Evolutionary conservation across 2,888 invertebrate genomes (phyloP), one percentile per base, ranked within the genome.

Genomic region (Lasioglossum morio): DNA sequence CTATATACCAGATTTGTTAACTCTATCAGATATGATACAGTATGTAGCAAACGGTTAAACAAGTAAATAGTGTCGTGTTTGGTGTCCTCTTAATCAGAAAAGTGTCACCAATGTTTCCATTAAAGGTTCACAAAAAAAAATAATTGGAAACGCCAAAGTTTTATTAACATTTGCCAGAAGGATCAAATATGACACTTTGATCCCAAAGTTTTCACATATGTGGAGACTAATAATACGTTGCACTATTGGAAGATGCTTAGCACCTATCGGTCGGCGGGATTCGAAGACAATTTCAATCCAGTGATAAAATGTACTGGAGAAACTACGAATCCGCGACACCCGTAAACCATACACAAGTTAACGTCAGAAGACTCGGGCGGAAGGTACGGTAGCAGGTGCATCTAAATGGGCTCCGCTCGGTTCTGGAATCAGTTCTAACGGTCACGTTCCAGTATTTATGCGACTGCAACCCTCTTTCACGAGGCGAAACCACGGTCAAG

Each of bases 361-460:
- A 77, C 75, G 74, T 73, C 27, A 23, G 63, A 70, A 70, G 74
- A 79, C 40, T 37, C 19, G 30, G 27, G 4, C 10, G 70, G 37
- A 74, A 7, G 77, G 40, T 16, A 46, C 46, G 79, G 90, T 48
- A 77, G 77, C 89, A 90, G 91, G 86, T 90, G 90, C 85, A 85
- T 81, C 81, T 77, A 86, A 88, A 91, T 89, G 83, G 88, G 63
- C 53, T 69, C 81, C 60, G 73, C 84, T 77, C 77, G 79, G 72
- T 80, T 77, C 88, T 76, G 46, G 84, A 89, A 89, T 91, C 91
- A 87, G 82, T 90, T 87, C 82, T 77, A 84, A 91, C 81, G 77
- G 82, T 87, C 91, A 85, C 88, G 91, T 89, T 90, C 76, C 85
- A 48, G 78, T 88, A 91, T 91, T 91, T 90, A 91, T 90, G 84